Evolutionary conservation across 2,113 vertebrate genomes (phyloP), one percentile per base, ranked within the genome.

Genomic region (Nipponia nippon): DNA sequence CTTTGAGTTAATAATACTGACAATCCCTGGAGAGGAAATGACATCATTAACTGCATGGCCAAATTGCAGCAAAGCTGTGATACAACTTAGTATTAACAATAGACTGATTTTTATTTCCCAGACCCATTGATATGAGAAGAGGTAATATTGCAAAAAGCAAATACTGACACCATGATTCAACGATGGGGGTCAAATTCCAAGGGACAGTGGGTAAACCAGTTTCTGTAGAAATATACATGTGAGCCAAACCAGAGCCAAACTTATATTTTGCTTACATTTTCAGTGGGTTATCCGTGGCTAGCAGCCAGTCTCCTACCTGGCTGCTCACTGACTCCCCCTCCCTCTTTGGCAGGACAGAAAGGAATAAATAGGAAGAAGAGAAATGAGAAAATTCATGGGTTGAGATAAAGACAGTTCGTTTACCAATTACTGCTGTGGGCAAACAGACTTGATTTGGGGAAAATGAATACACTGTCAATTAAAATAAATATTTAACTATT

Each of bases 401-500:
- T 3, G 3, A 63, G 30, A 49, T 49, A 32, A 87, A 67, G 26
- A 23, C 19, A 30, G 3, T 30, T 75, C 56, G 6, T 75, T 67
- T 87, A 46, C 0, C 1, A 42, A 3, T n/a, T 27, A 56, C 18
- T 55, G 3, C 9, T 2, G 3, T 23, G 15, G 17, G 36, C 10
- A 83, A 89, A 32, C 6, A 66, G 12, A 40, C 1, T 65, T 7
- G 1, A 65, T 65, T 22, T 52, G 7, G 13, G 5, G 6, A 44
- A 70, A 78, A 61, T 1, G 0, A n/a, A 15, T 65, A 47, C 40
- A 65, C 29, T 38, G 6, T 12, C 2, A 47, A 44, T 47, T 44
- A 42, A 89, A 92, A 65, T 26, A 52, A 71, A 47, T 38, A 50
- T 13, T 87, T 38, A 56, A 27, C 42, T 58, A 67, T 32, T 62